phyloP scores from a whole-genome alignment of 2,888 invertebrate species.

The Brachypterus glaber region DNA sequence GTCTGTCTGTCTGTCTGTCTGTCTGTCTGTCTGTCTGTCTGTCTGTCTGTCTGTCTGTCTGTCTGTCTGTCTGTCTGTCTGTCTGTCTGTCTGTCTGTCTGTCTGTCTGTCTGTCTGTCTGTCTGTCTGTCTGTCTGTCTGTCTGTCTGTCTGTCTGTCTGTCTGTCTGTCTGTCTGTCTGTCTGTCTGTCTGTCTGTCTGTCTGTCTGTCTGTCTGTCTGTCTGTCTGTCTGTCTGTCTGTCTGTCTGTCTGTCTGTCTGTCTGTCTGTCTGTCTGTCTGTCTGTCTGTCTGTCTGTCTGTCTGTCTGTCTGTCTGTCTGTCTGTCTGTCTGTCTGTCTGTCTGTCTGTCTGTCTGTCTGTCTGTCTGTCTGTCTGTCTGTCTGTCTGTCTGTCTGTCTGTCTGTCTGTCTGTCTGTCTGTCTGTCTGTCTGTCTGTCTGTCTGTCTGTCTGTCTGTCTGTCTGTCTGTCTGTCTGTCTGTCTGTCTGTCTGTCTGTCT shows the following conservation, averaged over 20 bases:
- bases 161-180: slow-evolving; percentile 1
- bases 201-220: slow-evolving; percentile 1
- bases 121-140: slow-evolving; percentile 1
- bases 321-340: slow-evolving; percentile 1
- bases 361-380: slow-evolving; percentile 1
- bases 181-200: slow-evolving; percentile 1
- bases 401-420: slow-evolving; percentile 1
- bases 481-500: slow-evolving; percentile 1
- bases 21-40: slow-evolving; percentile 1
- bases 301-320: slow-evolving; percentile 1
- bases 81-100: slow-evolving; percentile 1
- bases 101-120: slow-evolving; percentile 1
- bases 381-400: slow-evolving; percentile 1
- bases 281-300: slow-evolving; percentile 1
- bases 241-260: slow-evolving; percentile 1
- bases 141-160: slow-evolving; percentile 1
- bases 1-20: slow-evolving; percentile 1
- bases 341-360: slow-evolving; percentile 1
- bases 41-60: slow-evolving; percentile 1
- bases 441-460: slow-evolving; percentile 1
- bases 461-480: slow-evolving; percentile 1
- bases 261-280: slow-evolving; percentile 1
- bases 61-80: slow-evolving; percentile 1
- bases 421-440: slow-evolving; percentile 1
- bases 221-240: slow-evolving; percentile 1